These are phyloP conservation scores for Parelbella ahira DNA, from an alignment of 2,888 invertebrate species.

Conservation along the genomic window DNA sequence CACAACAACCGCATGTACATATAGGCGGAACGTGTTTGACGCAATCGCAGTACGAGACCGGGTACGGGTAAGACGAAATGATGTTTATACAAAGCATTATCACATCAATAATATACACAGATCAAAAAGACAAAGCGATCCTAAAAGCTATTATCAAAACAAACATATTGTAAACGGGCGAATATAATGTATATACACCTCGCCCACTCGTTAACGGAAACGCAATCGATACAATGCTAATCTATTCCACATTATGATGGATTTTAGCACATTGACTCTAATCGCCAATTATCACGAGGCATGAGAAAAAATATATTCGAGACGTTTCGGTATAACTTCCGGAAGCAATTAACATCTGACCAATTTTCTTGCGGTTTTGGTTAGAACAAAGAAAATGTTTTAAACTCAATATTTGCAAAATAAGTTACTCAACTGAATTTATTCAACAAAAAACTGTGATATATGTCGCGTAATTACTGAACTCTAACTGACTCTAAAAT, in stretches of 20 bases:
- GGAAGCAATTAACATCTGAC: constrained; percentile 22
- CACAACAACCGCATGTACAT: constrained; percentile 47
- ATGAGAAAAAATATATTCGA: constrained; percentile 34
- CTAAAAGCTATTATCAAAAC: constrained; percentile 60
- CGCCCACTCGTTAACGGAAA: constrained; percentile 56
- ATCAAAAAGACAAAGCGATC: constrained; percentile 65
- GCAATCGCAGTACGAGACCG: constrained; percentile 51
- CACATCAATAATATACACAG: constrained; percentile 63
- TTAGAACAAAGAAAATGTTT: no score
- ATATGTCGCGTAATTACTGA: no score
- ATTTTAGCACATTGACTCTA: constrained; percentile 71
- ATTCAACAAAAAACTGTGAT: no score
- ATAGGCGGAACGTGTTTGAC: constrained; percentile 43
- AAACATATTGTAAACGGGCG: constrained; percentile 56
- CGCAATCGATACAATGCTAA: constrained; percentile 63
- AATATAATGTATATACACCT: constrained; percentile 60
- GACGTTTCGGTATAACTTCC: constrained; percentile 27
- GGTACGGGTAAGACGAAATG: constrained; percentile 36
- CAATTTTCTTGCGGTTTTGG: no score
- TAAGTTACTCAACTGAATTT: no score
- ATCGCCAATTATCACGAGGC: constrained; percentile 61
- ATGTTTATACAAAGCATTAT: constrained; percentile 56
- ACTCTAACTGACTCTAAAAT: no score
- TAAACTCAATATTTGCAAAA: no score
- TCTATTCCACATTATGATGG: constrained; percentile 52